These are phyloP conservation scores for Diploscapter pachys DNA, from an alignment of 1,140 invertebrate genomes.

Conservation along the genomic window DNA sequence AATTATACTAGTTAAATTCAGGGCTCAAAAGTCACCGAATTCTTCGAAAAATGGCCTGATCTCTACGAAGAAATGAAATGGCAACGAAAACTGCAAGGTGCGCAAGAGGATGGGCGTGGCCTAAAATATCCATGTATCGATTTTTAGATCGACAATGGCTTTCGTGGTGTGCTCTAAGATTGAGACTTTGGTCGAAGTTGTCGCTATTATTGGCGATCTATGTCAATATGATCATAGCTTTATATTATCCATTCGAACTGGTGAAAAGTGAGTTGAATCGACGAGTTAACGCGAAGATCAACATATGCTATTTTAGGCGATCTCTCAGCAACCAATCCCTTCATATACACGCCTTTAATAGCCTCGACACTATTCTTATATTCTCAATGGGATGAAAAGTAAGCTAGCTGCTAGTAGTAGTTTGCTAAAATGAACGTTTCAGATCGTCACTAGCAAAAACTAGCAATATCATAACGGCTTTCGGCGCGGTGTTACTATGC, in stretches of 20 bases:
- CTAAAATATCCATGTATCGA: background rate
- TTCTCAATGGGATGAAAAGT: constrained; percentile 49
- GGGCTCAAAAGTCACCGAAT: constrained; percentile 97
- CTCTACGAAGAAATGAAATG: constrained; percentile 99
- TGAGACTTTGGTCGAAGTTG: constrained; percentile 89
- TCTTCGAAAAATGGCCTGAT: constrained; percentile 86
- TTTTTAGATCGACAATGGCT: background rate
- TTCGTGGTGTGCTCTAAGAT: too few relatives aligned
- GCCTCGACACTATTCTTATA: constrained; percentile 46
- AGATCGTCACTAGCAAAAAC: constrained; percentile 84
- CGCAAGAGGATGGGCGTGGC: constrained; percentile 1
- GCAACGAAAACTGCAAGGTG: constrained; percentile 94
- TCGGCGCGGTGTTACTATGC: constrained; percentile 64
- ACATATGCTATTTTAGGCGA: constrained; percentile 15
- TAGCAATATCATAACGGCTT: constrained; percentile 59
- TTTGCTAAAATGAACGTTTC: constrained; percentile 63
- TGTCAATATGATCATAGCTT: constrained; percentile 92
- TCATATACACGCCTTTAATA: constrained; percentile 47
- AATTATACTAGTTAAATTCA: constrained; percentile 58
- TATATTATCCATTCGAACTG: constrained; percentile 84
- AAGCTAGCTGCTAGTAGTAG: background rate
- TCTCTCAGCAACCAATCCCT: constrained; percentile 41
- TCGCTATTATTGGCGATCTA: constrained; percentile 93
- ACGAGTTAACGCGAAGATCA: background rate
- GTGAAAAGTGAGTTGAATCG: constrained; percentile 1